Conservation (phyloP, 2,888 invertebrate genomes). For the Bugulina stolonifera region DNA sequence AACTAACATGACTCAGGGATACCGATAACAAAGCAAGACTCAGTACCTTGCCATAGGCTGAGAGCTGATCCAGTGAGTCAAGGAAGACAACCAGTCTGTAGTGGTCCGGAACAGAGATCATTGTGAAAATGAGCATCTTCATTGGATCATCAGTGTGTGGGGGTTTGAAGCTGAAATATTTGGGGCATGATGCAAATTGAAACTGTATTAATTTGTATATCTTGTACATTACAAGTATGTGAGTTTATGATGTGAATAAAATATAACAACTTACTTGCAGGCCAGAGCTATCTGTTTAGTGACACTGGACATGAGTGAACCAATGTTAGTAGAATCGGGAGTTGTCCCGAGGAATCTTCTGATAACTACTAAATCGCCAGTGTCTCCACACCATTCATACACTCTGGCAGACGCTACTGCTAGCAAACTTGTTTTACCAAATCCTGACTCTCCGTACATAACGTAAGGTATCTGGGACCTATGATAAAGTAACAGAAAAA, state of each 20-base stretch:
- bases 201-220: too few relatives aligned
- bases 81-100: slow-evolving; percentile 25
- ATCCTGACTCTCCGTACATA: slow-evolving; percentile 24
- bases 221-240: too few relatives aligned
- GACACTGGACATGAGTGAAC: slow-evolving; percentile 8
- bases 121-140: background rate
- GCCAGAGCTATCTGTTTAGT: background rate
- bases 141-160: slow-evolving; percentile 25
- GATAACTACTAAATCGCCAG: slow-evolving; percentile 1
- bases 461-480: background rate
- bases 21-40: too few relatives aligned
- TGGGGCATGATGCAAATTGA: too few relatives aligned
- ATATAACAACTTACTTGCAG: background rate
- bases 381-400: slow-evolving; percentile 20
- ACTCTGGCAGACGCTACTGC: slow-evolving; percentile 23
- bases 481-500: too few relatives aligned
- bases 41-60: slow-evolving; percentile 19
- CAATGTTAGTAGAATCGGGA: slow-evolving; percentile 25
- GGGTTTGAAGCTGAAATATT: background rate
- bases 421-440: slow-evolving; percentile 25
- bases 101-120: background rate
- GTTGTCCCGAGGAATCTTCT: slow-evolving; percentile 26
- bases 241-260: too few relatives aligned
- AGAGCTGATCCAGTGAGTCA: slow-evolving; percentile 26
- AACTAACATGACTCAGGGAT: too few relatives aligned